Evolutionary conservation across 2,113 vertebrate species (phyloP).

Genomic region (Calidris pugnax): DNA sequence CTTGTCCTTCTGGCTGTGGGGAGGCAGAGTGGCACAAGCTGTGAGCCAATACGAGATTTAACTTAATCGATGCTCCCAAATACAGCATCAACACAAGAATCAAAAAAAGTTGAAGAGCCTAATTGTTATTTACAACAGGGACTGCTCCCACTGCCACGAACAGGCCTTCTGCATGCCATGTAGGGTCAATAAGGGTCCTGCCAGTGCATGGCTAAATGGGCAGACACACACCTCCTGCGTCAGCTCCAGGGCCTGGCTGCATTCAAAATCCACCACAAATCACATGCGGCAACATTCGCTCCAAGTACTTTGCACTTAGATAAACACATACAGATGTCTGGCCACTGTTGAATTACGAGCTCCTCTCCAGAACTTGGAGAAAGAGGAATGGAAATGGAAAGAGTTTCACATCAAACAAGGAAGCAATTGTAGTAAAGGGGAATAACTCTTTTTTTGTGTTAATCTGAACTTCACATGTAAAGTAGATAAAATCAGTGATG

Average conservation of each 20-base stretch:
- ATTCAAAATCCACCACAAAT: neutral
- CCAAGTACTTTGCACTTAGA: neutral
- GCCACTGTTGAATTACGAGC: neutral
- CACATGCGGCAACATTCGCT: neutral
- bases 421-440: neutral
- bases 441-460: neutral
- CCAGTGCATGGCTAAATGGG: neutral
- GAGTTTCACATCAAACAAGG: neutral
- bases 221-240: neutral
- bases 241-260: neutral
- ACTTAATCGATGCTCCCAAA: neutral
- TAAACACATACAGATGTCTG: neutral
- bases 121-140: neutral
- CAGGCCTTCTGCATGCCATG: neutral
- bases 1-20: slow-evolving; percentile 32
- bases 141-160: neutral
- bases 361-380: neutral
- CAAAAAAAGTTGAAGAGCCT: neutral
- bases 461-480: neutral
- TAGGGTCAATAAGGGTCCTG: neutral
- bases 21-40: neutral
- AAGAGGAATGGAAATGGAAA: neutral
- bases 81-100: neutral
- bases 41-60: neutral
- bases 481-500: neutral